Conservation (phyloP, 1,140 invertebrate species). For the Brachionus angularis region DNA sequence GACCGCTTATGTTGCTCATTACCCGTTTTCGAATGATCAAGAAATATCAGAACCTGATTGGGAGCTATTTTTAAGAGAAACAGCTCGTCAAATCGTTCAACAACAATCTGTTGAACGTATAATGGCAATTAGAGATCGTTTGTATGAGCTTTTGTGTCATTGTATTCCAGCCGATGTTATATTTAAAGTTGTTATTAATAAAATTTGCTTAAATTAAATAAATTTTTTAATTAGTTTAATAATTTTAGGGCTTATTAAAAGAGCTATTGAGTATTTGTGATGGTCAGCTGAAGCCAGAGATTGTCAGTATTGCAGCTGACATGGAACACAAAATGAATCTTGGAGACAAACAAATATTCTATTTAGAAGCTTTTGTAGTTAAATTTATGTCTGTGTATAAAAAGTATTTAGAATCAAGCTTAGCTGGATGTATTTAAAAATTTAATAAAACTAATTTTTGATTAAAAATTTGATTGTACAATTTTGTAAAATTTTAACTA, state of each 20-base stretch:
- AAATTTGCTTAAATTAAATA: neutral
- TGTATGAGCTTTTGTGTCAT: conserved; percentile 89
- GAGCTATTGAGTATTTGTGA: conserved; percentile 84
- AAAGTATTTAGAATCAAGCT: conserved; percentile 42
- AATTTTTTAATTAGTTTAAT: conserved; percentile 16
- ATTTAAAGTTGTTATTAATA: conserved; percentile 69
- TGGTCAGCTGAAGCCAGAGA: conserved; percentile 76
- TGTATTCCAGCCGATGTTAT: conserved; percentile 89
- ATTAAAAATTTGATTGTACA: neutral
- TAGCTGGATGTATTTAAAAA: conserved; percentile 26
- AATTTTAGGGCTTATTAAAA: conserved; percentile 67
- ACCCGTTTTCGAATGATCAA: conserved; percentile 77
- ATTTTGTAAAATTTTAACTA: neutral
- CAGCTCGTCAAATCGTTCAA: conserved; percentile 74
- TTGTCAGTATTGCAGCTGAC: conserved; percentile 75
- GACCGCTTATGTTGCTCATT: conserved; percentile 61
- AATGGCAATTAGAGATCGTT: conserved; percentile 73
- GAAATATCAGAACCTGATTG: conserved; percentile 83
- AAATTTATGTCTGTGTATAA: conserved; percentile 91
- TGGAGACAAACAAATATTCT: conserved; percentile 90
- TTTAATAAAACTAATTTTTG: neutral
- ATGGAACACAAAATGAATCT: conserved; percentile 83
- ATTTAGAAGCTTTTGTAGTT: conserved; percentile 92
- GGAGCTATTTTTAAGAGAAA: conserved; percentile 80
- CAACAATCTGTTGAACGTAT: conserved; percentile 78